Base-by-base conservation (phyloP, 2,888 invertebrate genomes). In the Netelia melanura region DNA sequence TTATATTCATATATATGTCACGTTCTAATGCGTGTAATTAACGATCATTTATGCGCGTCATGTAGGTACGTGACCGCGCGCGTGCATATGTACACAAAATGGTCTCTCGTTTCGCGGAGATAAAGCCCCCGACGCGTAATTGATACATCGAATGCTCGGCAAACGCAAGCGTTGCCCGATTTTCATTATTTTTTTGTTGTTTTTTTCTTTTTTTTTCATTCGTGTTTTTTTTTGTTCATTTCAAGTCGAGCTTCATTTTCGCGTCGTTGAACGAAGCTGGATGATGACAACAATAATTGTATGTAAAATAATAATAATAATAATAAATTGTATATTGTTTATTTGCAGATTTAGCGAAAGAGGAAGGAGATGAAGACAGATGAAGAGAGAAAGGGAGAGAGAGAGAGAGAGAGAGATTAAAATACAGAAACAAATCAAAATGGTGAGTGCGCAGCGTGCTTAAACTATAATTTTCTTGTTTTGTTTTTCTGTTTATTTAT, bases 401-500 rank as follows among this genome's bases (percentile, higher is more conserved):
- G 23, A 65, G 17, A 17, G 17, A 17, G 17, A 17, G 17, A 17
- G 17, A 17, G n/a, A n/a, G n/a, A n/a, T n/a, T n/a, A 43, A 67
- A 58, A 81, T 10, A 67, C 30, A 76, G 6, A 30, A 17, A 54
- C 3, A 62, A 67, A 82, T 30, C 44, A 71, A 72, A 61, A 79
- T 79, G 82, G 79, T 44, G 10, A 72, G 83, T 83, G 78, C 75
- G 67, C 58, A 56, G 86, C 86, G 84, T 79, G 83, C 83, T 81
- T 56, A 83, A 81, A 83, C 43, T 62, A 78, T 54, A 75, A 54
- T 67, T 10, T 48, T 68, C 38, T 52, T 30, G 48, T 67, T 65
- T 67, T 9, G 17, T 17, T 17, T 17, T 17, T 72, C 1, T 23
- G 71, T 64, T 48, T 48, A 52, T 64, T 74, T 54, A 21, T 62